Evolutionary conservation across 2,888 invertebrate genomes (phyloP).

Genomic region (Nomada hirtipes): DNA sequence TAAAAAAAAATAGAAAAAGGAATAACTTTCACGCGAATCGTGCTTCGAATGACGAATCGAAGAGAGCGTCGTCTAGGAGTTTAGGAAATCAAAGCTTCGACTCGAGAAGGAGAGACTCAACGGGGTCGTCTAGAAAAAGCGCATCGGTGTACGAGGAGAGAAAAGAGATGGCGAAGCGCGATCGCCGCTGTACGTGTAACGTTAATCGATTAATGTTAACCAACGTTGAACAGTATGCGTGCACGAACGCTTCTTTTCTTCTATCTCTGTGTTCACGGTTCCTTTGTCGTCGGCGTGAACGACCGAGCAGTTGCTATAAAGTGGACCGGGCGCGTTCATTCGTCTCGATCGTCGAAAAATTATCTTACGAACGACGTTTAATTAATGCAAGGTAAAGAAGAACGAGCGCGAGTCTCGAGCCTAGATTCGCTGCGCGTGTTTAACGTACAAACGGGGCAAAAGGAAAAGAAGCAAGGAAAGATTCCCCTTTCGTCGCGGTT

Average conservation of each 20-base stretch:
- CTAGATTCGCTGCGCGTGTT: neutral
- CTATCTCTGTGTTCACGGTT: slow-evolving; percentile 52
- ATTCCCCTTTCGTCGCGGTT: slow-evolving; percentile 20
- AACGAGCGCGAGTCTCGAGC: neutral
- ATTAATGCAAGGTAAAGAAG: neutral
- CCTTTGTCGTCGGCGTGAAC: slow-evolving; percentile 36
- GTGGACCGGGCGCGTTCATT: neutral
- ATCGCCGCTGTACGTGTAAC: neutral
- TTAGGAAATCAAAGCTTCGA: neutral
- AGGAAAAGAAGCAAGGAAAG: slow-evolving; percentile 2
- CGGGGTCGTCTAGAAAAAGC: neutral
- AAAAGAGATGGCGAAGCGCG: neutral
- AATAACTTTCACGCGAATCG: slow-evolving; percentile 61
- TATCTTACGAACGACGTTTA: neutral
- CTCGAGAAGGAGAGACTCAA: too few relatives aligned
- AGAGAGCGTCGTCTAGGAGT: slow-evolving; percentile 47
- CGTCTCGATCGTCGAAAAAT: neutral
- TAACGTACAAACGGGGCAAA: slow-evolving; percentile 37
- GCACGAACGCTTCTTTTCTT: slow-evolving; percentile 74
- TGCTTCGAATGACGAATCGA: slow-evolving; percentile 59
- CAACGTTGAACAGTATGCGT: slow-evolving; percentile 57
- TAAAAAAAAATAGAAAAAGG: too few relatives aligned
- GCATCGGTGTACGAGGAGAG: neutral
- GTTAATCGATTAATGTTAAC: slow-evolving; percentile 15
- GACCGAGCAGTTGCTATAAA: slow-evolving; percentile 26